A percentile compares a stretch with the other conserved stretches of the same genome.
Evolutionary conservation across 2,113 vertebrate genomes (phyloP).

Genomic region (Daboia siamensis): DNA sequence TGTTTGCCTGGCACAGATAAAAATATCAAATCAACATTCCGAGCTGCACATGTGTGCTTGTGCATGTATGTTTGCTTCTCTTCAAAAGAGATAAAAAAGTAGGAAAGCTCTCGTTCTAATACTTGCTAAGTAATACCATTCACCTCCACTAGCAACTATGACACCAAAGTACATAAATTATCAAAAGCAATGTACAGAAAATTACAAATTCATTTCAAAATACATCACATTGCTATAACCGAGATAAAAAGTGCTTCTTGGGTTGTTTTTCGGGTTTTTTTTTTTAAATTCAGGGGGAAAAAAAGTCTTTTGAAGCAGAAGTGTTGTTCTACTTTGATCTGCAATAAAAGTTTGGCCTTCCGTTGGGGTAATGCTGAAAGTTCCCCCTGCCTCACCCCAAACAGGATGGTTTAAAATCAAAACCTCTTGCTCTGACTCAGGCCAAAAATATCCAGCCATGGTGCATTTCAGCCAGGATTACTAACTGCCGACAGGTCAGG

Average conservation of each 20-base stretch:
- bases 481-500: slow-evolving; percentile 35
- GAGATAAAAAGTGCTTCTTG: slow-evolving; percentile 79
- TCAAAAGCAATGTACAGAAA: slow-evolving; percentile 96
- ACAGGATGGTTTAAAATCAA: slow-evolving; percentile 41
- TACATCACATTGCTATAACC: slow-evolving; percentile 87
- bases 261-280: slow-evolving; percentile 2
- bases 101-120: slow-evolving; percentile 91
- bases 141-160: slow-evolving; percentile 89
- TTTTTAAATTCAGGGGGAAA: slow-evolving; percentile 49
- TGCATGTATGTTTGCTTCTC: slow-evolving; percentile 10
- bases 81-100: slow-evolving; percentile 93
- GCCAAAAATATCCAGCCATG: slow-evolving; percentile 30
- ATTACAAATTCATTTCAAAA: slow-evolving; percentile 96
- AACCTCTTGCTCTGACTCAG: slow-evolving; percentile 47
- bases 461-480: background rate
- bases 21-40: slow-evolving; percentile 57
- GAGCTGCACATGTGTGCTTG: slow-evolving; percentile 37
- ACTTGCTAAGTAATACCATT: slow-evolving; percentile 81
- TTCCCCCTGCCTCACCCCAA: slow-evolving; percentile 23
- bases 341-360: slow-evolving; percentile 47
- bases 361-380: slow-evolving; percentile 61
- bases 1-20: slow-evolving; percentile 42
- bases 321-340: slow-evolving; percentile 38
- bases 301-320: slow-evolving; percentile 76
- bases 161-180: slow-evolving; percentile 98